Base-by-base conservation (phyloP, 35 echinoderm and acorn worm species). In the Holothuria glaberrima region DNA sequence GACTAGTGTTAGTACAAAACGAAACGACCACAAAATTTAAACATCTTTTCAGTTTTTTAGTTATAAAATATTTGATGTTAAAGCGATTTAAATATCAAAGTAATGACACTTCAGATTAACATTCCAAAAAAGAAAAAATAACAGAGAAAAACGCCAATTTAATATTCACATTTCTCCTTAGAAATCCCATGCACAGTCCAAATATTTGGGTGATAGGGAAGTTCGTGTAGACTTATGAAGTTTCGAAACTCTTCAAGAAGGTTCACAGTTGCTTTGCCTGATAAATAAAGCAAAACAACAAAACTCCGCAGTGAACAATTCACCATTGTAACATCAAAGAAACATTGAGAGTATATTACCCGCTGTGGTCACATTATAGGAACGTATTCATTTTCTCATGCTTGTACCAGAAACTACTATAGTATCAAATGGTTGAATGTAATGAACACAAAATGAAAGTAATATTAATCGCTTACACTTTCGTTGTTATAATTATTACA, bases 171-270 rank as follows among this genome's bases (percentile, higher is more conserved):
- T 48, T 78, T 84, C 21, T 84, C 80, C 33, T 60, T 84, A 21
- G 24, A 36, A 61, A 48, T 26, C 61, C 80, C 80, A 13, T 58
- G 30, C 6, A 84, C 80, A 63, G 12, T 84, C 80, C 80, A 84
- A 28, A 84, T 54, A 20, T 84, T 84, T 12, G 80, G 27, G 20
- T 84, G 80, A 56, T 25, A 9, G 0, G 80, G 80, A 18, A 84
- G 80, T 20, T 84, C 80, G 9, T 33, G 19, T 13, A 84, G 57
- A 31, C 80, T 33, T 14, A 84, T 48, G 27, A 84, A 84, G 9
- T 84, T 59, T 30, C 80, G n/a, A 36, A 84, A 84, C 57, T 84
- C 80, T 84, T 84, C 80, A 0, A 84, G 80, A 33, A 84, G 80
- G 32, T 84, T 54, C 34, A 84, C 57, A 5, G 80, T 84, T 14